phyloP scores from a whole-genome alignment of 2,797 vertebrate species.

The Sylvilagus floridanus region DNA sequence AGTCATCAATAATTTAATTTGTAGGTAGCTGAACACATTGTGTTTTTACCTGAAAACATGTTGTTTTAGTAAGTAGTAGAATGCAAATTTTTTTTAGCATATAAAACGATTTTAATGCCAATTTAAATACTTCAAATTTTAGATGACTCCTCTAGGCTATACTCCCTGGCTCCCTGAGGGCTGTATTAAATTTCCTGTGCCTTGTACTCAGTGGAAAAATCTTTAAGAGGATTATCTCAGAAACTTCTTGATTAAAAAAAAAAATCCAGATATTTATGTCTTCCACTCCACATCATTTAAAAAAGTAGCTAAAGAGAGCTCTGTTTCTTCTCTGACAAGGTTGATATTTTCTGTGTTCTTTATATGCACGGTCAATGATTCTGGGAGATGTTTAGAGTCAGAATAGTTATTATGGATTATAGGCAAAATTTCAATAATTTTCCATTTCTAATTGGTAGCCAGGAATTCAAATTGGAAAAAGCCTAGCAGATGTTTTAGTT shows the following conservation, averaged over 20 bases:
- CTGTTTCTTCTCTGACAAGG: not conserved
- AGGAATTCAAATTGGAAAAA: conserved; percentile 47
- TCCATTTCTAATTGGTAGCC: conserved; percentile 32
- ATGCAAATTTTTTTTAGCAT: not conserved
- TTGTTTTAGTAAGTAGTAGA: not conserved
- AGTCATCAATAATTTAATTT: not conserved
- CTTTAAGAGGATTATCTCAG: not conserved
- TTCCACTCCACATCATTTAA: not conserved
- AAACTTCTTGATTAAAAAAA: conserved; percentile 22
- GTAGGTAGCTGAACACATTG: not conserved
- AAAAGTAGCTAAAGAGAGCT: not conserved
- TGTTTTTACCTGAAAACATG: conserved; percentile 3
- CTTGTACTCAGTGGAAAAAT: not conserved
- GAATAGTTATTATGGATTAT: not conserved
- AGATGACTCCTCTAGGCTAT: not conserved
- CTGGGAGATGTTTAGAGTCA: not conserved
- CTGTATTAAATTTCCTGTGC: conserved; percentile 7
- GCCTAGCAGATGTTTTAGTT: conserved; percentile 22
- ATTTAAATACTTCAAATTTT: conserved; percentile 44
- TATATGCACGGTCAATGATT: not conserved
- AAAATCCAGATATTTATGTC: not conserved
- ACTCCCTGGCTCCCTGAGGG: not conserved
- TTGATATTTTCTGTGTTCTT: conserved; percentile 14
- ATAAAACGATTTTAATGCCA: not conserved
- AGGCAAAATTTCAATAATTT: not conserved